Evolutionary conservation across 2,797 vertebrate genomes (phyloP).

Genomic region (Nyctibius grandis): DNA sequence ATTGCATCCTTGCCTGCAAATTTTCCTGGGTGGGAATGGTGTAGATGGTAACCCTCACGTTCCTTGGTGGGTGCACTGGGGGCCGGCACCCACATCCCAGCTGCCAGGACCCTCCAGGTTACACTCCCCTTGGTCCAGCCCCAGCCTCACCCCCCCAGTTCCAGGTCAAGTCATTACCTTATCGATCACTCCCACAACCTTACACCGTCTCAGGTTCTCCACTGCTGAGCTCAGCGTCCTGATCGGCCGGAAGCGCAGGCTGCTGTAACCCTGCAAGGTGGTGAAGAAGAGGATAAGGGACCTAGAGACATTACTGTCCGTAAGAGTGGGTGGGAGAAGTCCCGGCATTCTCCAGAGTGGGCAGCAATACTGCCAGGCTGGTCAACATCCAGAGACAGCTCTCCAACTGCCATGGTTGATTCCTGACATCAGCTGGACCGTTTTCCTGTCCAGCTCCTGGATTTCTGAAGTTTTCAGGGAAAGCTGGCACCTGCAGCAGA

Average conservation of each 20-base stretch:
- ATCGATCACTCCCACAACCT: conserved; percentile 89
- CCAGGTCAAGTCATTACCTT: conserved; percentile 77
- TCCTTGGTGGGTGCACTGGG: neutral
- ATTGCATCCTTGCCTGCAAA: neutral
- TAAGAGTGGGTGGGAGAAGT: neutral
- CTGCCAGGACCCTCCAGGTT: neutral
- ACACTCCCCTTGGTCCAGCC: neutral
- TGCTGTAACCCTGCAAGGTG: conserved; percentile 89
- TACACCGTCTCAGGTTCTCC: conserved; percentile 91
- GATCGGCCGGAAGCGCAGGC: conserved; percentile 93
- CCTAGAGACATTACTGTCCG: neutral
- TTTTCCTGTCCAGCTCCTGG: neutral
- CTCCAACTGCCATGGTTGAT: fast-evolving
- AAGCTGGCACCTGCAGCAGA: neutral
- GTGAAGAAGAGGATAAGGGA: neutral
- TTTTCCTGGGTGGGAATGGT: neutral
- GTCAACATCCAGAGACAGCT: neutral
- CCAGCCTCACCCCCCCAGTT: neutral
- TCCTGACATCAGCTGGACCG: neutral
- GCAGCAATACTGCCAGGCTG: neutral
- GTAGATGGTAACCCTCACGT: neutral
- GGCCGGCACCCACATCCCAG: neutral
- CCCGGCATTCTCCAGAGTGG: neutral
- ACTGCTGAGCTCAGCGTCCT: conserved; percentile 92
- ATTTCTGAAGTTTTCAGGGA: neutral